Conservation (phyloP, 2,797 vertebrate genomes). For the Sphenodon punctatus region DNA sequence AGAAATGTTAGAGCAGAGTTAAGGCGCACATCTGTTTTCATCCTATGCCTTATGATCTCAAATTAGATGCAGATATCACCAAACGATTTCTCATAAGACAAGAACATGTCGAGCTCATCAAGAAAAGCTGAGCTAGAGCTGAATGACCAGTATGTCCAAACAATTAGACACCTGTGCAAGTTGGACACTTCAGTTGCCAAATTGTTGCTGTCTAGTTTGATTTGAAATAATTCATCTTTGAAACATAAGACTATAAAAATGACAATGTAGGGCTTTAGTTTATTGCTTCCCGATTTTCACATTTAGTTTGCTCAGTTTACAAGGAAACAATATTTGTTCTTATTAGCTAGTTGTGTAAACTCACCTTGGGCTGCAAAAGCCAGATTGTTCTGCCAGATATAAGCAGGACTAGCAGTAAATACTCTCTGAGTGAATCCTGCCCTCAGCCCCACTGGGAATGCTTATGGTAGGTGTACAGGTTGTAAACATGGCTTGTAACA, state of each 20-base stretch:
- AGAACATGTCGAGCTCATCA: background rate
- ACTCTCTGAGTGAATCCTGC: background rate
- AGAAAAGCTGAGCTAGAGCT: background rate
- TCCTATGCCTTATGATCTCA: no score
- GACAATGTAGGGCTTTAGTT: background rate
- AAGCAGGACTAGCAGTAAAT: background rate
- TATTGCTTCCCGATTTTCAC: background rate
- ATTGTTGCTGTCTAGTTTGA: background rate
- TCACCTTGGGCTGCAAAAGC: background rate
- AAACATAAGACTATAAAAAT: background rate
- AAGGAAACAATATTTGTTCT: background rate
- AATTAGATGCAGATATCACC: background rate
- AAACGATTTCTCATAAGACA: background rate
- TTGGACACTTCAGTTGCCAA: no score
- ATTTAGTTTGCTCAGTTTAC: background rate
- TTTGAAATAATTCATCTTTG: background rate
- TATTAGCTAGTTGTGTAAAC: background rate
- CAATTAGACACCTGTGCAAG: no score
- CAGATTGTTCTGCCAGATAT: background rate
- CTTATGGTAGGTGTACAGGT: no score
- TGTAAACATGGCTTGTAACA: no score
- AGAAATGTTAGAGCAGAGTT: no score
- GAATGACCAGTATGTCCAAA: no score
- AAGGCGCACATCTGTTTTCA: no score
- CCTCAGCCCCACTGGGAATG: no score